Evolutionary conservation across 1,140 invertebrate species (phyloP), one percentile per base, ranked within the genome.

Genomic region (Euglossa dilemma): DNA sequence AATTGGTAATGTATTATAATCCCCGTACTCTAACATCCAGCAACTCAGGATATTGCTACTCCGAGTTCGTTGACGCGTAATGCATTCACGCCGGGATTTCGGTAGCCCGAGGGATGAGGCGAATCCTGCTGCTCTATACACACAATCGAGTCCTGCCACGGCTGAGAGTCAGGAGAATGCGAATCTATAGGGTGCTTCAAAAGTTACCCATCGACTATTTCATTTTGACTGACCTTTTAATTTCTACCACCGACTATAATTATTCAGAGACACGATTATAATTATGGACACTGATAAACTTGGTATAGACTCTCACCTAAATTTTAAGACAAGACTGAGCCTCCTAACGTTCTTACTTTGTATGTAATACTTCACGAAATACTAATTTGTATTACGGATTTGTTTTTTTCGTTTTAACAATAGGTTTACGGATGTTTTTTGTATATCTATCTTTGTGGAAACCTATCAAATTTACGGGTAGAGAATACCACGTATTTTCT

Each of bases 1-100:
- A 94, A 94, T 94, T 93, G 93, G 92, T 94, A 94, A 94, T 94
- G 93, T 94, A 94, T 94, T 94, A 93, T 93, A 94, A 94, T 94
- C 91, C 83, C 88, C 86, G 88, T 89, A 90, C 91, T 92, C 87
- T 90, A 91, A 91, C 92, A 91, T 89, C 91, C 80, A 89, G 86
- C 88, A 89, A 91, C 90, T 91, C 93, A 94, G 93, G 94, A 94
- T 94, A 94, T 94, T 94, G 93, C 94, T 94, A 94, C 94, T 94
- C 91, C 86, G 92, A 64, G 87, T 87, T 93, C 94, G 92, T 94
- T 94, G 93, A 94, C 93, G 94, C 94, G 94, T 94, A 94, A 94
- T 94, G 93, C 93, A 94, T 94, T 94, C 91, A 89, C 92, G 88
- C 89, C 83, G 87, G 92, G 92, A 92, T 93, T 93, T 93, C 88